Evolutionary conservation across 2,888 invertebrate genomes (phyloP), one percentile per base, ranked within the genome.

Genomic region (Aromia moschata): DNA sequence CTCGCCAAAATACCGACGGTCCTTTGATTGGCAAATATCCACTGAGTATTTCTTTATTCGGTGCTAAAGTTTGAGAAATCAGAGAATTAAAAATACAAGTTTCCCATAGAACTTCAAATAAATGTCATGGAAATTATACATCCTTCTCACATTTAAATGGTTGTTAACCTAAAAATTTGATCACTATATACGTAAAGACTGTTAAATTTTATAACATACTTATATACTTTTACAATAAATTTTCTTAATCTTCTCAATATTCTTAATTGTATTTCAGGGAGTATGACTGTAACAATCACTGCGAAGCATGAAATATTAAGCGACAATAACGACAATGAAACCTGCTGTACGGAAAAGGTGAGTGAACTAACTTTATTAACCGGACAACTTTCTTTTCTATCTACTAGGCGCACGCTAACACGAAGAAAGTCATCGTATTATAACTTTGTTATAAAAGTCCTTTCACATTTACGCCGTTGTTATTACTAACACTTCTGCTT

Each of bases 251-350:
- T 15, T 38, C 25, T 25, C 12, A 18, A n/a, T n/a, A n/a, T n/a
- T 41, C 11, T 9, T n/a, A n/a, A 18, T 43, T 43, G 41, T 18
- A 14, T 62, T 62, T 43, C 56, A 56, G 56, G 61, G 37, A 36
- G 11, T 49, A 78, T 78, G 78, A 78, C 78, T 5, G 77, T 78
- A 17, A 72, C 75, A 38, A 67, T 77, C 43, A 58, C 67, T n/a
- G 64, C 76, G 4, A 75, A 76, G 65, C 72, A 73, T 54, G 76
- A 76, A 66, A 61, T 78, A 44, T 62, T 72, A 49, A 74, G 73
- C 47, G 76, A 75, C 53, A 71, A 73, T 53, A 73, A 74, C 69
- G 76, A 71, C 64, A 77, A 77, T 70, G 78, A 75, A 70, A 74
- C 74, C 37, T 77, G 77, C 68, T 69, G 66, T 59, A 61, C 67